A percentile compares a stretch with the other conserved stretches of the same genome.
phyloP scores from a whole-genome alignment of 2,888 invertebrate species.

The Eupsilia transversa region DNA sequence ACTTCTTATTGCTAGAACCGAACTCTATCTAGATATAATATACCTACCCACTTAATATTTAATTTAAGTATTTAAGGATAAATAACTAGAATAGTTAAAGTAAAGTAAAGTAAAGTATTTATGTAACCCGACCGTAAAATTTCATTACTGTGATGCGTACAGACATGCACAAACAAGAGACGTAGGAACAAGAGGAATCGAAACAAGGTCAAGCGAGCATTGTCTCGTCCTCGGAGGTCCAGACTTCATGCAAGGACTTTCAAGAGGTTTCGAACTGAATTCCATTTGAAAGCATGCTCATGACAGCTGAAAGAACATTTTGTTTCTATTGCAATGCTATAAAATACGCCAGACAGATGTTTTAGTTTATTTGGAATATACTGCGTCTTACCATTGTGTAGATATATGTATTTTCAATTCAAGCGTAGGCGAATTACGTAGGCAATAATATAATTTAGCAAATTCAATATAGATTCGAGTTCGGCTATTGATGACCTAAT shows the following conservation, averaged over 20 bases:
- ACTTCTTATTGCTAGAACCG: background rate
- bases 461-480: conserved; percentile 31
- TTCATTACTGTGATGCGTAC: conserved; percentile 23
- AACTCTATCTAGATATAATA: background rate
- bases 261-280: conserved; percentile 43
- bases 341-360: background rate
- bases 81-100: background rate
- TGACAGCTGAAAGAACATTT: conserved; percentile 49
- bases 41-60: background rate
- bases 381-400: background rate
- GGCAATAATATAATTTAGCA: conserved; percentile 29
- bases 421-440: conserved; percentile 9
- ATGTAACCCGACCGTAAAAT: background rate
- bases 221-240: conserved; percentile 22
- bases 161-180: conserved; percentile 10
- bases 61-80: too few relatives aligned
- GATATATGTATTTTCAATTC: conserved; percentile 15
- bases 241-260: conserved; percentile 38
- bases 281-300: conserved; percentile 44
- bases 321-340: conserved; percentile 25
- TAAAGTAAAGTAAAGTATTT: too few relatives aligned
- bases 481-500: conserved; percentile 26
- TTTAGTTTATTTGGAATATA: conserved; percentile 4
- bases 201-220: conserved; percentile 46
- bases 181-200: conserved; percentile 20